Evolutionary conservation across 2,888 invertebrate genomes (phyloP).

Genomic region (Sarcophaga subvicina): DNA sequence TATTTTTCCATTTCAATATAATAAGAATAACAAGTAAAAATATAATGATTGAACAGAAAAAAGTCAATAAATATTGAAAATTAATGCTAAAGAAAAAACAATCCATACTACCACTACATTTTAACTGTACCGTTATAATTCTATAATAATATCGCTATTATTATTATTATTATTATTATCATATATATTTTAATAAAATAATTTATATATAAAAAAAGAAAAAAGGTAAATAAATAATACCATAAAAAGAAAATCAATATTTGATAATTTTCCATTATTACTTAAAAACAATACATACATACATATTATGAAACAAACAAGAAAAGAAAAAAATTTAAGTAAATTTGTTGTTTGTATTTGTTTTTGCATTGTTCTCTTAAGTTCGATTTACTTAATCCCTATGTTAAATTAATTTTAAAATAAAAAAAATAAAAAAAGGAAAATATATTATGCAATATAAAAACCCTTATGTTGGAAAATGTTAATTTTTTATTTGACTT

Average conservation of each 20-base stretch:
- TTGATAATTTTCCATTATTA: not conserved
- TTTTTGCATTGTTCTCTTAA: not conserved
- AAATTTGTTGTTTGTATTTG: not conserved
- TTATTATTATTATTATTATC: conserved; percentile 24
- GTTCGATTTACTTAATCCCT: not conserved
- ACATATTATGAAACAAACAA: not conserved
- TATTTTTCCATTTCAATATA: conserved; percentile 17
- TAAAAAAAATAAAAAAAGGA: not conserved
- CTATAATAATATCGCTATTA: not conserved
- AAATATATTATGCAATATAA: too few species aligned
- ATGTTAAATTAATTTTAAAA: not conserved
- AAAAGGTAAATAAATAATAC: too few species aligned
- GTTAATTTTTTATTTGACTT: not conserved
- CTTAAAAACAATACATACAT: not conserved
- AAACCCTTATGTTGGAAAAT: too few species aligned
- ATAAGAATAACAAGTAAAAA: not conserved
- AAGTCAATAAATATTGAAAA: conserved; percentile 11
- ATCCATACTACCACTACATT: not conserved
- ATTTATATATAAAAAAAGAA: too few species aligned
- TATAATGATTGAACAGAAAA: conserved; percentile 2
- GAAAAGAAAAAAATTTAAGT: not conserved
- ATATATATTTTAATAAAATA: too few species aligned
- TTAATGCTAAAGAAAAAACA: not conserved
- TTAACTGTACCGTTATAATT: too few species aligned
- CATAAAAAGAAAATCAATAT: not conserved